Base-by-base conservation (phyloP, 2,113 vertebrate genomes). In the Phrynosoma platyrhinos region DNA sequence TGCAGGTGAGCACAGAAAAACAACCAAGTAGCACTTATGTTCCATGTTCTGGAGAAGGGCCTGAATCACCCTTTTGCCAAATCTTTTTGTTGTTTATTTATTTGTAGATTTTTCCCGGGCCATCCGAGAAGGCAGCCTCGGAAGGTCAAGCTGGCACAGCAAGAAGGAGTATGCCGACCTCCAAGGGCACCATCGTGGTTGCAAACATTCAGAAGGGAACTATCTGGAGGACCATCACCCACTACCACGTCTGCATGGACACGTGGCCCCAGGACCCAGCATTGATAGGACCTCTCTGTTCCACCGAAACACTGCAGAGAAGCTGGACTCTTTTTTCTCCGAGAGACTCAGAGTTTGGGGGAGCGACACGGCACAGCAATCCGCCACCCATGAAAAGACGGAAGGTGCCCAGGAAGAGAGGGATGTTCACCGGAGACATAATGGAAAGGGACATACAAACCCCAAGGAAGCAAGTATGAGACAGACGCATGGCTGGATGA, bases 231-330 rank as follows among this genome's bases (percentile, higher is more conserved):
- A 32, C 5, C 86, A 20, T 53, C 85, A 9, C 66, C 30, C 25
- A 10, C n/a, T 2, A 0, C 12, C 20, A 14, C 30, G 32, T 27
- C 66, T 16, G 4, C 78, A 80, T 3, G 16, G 47, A 9, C 53
- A 6, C 69, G 66, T 53, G 1, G 62, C 86, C 0, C 69, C 79
- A 9, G 4, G 53, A 4, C 27, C 62, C 14, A 53, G 69, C 36
- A 87, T 87, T 3, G 86, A 82, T 36, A n/a, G 86, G 69, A 9
- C 53, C 27, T 87, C 86, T 3, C 71, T 87, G 53, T 82, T 87
- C 36, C 42, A 87, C 79, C 69, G 71, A 79, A 76, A 87, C 0
- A 79, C 79, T 16, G 86, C 79, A 3, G 55, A 75, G 20, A 76
- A 21, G 2, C 79, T 87, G 36, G 69, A 87, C 79, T 21, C 36